Percentiles rank a stretch among this genome's conserved stretches.
Evolutionary conservation across 2,113 vertebrate species (phyloP).

Genomic region (human): GRCh38 chr5:137212501-137213000

Average conservation of each 20-base stretch:
- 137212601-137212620: background rate
- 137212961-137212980: background rate
- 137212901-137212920: background rate
- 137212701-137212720: background rate
- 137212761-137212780: background rate
- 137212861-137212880: background rate
- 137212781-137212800: background rate
- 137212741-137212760: background rate
- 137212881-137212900: rapidly evolving
- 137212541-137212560: background rate
- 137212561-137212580: background rate
- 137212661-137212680: background rate
- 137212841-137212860: background rate
- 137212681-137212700: background rate
- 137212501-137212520: background rate
- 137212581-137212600: background rate
- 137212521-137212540: background rate
- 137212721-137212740: background rate
- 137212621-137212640: background rate
- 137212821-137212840: background rate
- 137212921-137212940: too few species aligned
- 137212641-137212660: background rate
- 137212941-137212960: background rate
- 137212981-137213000: background rate
- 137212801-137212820: background rate